Percentiles rank a stretch among this genome's conserved stretches.
Evolutionary conservation across 2,113 vertebrate species (phyloP).

Genomic region (Entelurus aequoreus): DNA sequence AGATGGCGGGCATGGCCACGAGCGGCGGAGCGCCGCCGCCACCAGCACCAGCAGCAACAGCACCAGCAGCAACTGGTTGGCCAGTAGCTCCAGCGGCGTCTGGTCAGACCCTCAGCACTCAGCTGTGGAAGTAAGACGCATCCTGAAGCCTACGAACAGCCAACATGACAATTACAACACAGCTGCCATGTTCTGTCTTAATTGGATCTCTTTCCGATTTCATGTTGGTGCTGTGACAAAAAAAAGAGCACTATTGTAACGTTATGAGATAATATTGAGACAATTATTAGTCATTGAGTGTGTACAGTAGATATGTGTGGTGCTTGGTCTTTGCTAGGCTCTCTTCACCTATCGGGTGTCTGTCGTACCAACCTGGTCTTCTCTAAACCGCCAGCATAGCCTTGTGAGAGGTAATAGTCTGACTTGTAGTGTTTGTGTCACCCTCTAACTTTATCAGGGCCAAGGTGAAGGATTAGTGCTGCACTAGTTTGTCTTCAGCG

Average conservation of each 20-base stretch:
- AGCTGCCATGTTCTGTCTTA: slow-evolving; percentile 63
- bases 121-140: slow-evolving; percentile 89
- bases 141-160: slow-evolving; percentile 16
- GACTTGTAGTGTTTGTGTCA: slow-evolving; percentile 74
- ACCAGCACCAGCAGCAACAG: slow-evolving; percentile 75
- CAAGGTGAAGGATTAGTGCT: slow-evolving; percentile 21
- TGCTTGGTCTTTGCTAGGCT: slow-evolving; percentile 28
- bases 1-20: slow-evolving; percentile 87
- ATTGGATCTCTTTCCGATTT: slow-evolving; percentile 10
- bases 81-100: slow-evolving; percentile 71
- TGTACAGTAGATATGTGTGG: slow-evolving; percentile 78
- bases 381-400: slow-evolving; percentile 75
- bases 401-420: slow-evolving; percentile 66
- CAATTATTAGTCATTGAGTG: slow-evolving; percentile 77
- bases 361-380: slow-evolving; percentile 62
- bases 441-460: slow-evolving; percentile 22
- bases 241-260: slow-evolving; percentile 53
- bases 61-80: slow-evolving; percentile 76
- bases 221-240: slow-evolving; percentile 46
- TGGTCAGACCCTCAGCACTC: slow-evolving; percentile 95
- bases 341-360: slow-evolving; percentile 7
- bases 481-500: background rate
- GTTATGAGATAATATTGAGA: slow-evolving; percentile 68
- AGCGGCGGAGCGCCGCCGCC: slow-evolving; percentile 54
- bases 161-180: slow-evolving; percentile 43